Conservation (phyloP, 2,888 invertebrate species). For the Ophion slaviceki region DNA sequence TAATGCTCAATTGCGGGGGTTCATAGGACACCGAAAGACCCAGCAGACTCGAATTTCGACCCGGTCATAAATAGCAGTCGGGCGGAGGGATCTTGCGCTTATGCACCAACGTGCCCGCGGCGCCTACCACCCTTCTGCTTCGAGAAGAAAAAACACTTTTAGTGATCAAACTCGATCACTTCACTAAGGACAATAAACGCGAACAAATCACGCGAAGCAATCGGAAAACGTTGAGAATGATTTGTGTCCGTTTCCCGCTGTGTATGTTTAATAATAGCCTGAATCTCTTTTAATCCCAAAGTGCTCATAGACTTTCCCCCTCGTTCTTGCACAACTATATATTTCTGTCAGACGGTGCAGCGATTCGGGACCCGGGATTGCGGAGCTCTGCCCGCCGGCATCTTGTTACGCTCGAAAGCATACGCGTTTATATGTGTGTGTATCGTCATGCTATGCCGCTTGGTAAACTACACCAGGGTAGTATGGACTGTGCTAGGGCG, state of each 20-base stretch:
- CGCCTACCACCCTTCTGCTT: too few relatives aligned
- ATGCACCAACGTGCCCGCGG: too few relatives aligned
- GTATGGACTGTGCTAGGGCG: slow-evolving; percentile 35
- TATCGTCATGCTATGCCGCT: slow-evolving; percentile 20
- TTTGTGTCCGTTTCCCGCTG: background rate
- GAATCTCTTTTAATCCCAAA: slow-evolving; percentile 28
- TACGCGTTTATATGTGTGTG: background rate
- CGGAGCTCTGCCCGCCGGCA: slow-evolving; percentile 21
- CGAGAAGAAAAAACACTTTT: too few relatives aligned
- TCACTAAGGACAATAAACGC: background rate
- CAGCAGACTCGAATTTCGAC: too few relatives aligned
- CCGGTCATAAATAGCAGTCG: too few relatives aligned
- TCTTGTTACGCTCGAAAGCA: slow-evolving; percentile 35
- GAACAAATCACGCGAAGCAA: background rate
- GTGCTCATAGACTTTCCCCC: slow-evolving; percentile 12
- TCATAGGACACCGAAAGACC: too few relatives aligned
- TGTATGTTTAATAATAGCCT: background rate
- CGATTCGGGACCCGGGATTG: slow-evolving; percentile 28
- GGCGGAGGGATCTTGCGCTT: too few relatives aligned
- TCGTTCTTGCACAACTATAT: slow-evolving; percentile 15
- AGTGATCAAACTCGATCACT: too few relatives aligned
- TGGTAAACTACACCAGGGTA: background rate
- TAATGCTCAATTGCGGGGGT: too few relatives aligned
- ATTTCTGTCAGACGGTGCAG: slow-evolving; percentile 24
- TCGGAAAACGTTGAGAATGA: background rate